phyloP scores from a whole-genome alignment of 2,113 vertebrate species.

The Aldabrachelys gigantea region DNA sequence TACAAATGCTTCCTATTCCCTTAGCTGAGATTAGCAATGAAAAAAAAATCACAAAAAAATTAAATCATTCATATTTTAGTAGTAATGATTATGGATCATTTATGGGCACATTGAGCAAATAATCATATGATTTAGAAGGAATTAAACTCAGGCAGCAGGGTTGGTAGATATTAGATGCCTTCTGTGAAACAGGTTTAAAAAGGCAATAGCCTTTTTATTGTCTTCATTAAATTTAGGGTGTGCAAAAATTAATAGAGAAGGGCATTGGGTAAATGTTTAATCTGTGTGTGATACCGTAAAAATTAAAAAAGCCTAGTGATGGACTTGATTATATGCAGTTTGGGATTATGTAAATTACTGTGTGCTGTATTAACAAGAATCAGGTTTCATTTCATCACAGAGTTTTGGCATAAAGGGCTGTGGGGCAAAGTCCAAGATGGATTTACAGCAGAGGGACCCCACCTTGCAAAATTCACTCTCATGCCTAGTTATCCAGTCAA shows the following conservation, averaged over 20 bases:
- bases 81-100: neutral
- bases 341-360: neutral
- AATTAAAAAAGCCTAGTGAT: neutral
- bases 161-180: neutral
- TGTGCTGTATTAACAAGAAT: rapidly evolving
- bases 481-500: neutral
- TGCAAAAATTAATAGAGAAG: neutral
- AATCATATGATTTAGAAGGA: neutral
- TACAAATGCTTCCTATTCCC: too few species aligned
- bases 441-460: neutral
- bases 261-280: neutral
- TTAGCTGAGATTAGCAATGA: too few species aligned
- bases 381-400: neutral
- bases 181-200: neutral
- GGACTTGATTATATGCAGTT: too few species aligned
- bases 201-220: neutral
- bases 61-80: neutral
- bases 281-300: neutral
- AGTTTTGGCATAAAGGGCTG: neutral
- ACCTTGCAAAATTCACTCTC: too few species aligned
- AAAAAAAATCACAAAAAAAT: neutral
- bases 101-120: neutral
- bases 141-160: neutral
- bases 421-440: neutral
- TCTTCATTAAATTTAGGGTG: neutral